Conservation (phyloP, 2,113 vertebrate species). For the Poecilia latipinna region DNA sequence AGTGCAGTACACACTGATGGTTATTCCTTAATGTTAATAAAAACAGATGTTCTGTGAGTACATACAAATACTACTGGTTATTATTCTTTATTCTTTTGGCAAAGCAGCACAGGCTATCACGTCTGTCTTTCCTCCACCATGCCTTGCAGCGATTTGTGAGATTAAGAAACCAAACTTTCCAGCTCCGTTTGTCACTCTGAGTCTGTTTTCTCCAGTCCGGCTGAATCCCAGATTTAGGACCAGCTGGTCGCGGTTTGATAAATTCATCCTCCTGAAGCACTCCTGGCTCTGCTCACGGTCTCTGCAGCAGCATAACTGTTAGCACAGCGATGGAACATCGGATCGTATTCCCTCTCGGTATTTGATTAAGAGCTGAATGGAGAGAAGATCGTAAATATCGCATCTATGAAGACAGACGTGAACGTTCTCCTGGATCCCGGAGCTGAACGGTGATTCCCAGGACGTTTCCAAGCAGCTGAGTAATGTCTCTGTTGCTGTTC, state of each 20-base stretch:
- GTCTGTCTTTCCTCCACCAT: neutral
- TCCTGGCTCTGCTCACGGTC: slow-evolving; percentile 25
- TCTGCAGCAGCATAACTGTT: neutral
- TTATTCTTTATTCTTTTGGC: neutral
- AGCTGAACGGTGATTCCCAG: neutral
- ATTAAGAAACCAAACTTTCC: slow-evolving; percentile 15
- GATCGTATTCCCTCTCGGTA: neutral
- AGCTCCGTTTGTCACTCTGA: neutral
- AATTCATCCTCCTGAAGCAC: slow-evolving; percentile 24
- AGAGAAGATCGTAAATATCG: neutral
- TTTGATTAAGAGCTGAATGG: neutral
- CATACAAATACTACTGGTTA: neutral
- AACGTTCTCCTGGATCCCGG: no score
- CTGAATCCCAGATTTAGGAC: slow-evolving; percentile 41
- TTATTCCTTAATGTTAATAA: neutral
- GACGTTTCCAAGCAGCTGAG: neutral
- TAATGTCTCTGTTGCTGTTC: neutral
- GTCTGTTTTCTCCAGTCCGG: slow-evolving; percentile 28
- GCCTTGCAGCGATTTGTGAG: neutral
- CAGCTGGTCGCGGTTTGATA: slow-evolving; percentile 67
- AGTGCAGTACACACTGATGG: neutral
- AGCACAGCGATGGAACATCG: neutral
- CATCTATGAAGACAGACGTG: neutral
- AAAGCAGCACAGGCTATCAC: neutral
- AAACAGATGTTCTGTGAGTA: neutral